Conservation (phyloP, 2,888 invertebrate species). For the Tuta absoluta region DNA sequence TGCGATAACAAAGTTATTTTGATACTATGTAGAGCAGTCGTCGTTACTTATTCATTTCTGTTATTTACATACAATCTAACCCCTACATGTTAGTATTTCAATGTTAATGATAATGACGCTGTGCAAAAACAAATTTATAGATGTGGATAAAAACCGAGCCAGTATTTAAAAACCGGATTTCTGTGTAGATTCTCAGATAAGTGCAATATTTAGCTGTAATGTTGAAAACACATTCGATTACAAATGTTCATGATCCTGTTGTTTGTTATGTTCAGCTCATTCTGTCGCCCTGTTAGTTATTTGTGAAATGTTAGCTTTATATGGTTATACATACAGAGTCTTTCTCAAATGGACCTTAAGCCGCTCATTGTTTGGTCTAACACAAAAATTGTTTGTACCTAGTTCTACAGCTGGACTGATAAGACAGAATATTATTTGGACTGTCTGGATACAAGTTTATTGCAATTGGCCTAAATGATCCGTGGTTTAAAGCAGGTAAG, state of each 20-base stretch:
- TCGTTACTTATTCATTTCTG: constrained; percentile 15
- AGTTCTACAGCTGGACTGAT: constrained; percentile 1
- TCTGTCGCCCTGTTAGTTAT: constrained; percentile 23
- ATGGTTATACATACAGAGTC: background rate
- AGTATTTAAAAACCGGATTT: constrained; percentile 78
- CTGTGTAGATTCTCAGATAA: constrained; percentile 68
- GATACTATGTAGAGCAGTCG: constrained; percentile 23
- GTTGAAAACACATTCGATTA: constrained; percentile 37
- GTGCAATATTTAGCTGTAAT: constrained; percentile 76
- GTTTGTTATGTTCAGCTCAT: constrained; percentile 6
- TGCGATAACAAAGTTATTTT: constrained; percentile 36
- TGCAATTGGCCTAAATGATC: constrained; percentile 1
- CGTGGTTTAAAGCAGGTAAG: constrained; percentile 45
- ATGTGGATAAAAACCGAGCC: constrained; percentile 74
- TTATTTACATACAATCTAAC: background rate
- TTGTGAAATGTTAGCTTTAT: constrained; percentile 29
- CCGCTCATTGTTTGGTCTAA: background rate
- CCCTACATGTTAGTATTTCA: constrained; percentile 8
- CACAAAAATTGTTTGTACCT: background rate
- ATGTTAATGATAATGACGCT: constrained; percentile 18
- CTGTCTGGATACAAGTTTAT: background rate
- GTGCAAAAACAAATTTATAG: constrained; percentile 44
- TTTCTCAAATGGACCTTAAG: background rate
- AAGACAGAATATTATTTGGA: background rate
- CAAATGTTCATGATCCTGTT: background rate